phyloP scores from a whole-genome alignment of 2,113 vertebrate species.

The Symphodus melops region DNA sequence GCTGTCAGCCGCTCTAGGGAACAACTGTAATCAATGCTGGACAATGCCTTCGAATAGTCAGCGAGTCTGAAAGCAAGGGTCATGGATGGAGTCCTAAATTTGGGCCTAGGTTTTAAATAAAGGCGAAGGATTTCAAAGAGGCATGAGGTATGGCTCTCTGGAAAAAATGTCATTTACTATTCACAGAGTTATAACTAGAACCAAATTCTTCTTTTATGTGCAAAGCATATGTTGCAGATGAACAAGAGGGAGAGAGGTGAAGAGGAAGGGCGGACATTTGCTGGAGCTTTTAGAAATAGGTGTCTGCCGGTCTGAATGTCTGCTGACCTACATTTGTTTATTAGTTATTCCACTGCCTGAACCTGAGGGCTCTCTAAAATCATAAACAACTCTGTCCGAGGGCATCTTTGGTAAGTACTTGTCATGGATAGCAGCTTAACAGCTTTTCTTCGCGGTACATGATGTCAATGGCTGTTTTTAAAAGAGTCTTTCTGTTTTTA shows the following conservation, averaged over 20 bases:
- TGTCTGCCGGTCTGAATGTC: conserved; percentile 46
- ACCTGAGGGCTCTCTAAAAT: conserved; percentile 37
- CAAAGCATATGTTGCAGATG: conserved; percentile 31
- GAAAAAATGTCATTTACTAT: conserved; percentile 35
- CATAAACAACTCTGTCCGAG: conserved; percentile 57
- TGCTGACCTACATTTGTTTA: conserved; percentile 78
- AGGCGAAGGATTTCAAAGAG: conserved; percentile 30
- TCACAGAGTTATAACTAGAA: conserved; percentile 18
- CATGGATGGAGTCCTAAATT: conserved; percentile 42
- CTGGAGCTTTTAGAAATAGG: conserved; percentile 50
- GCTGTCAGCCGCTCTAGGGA: neutral
- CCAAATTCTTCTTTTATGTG: conserved; percentile 23
- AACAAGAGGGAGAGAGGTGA: conserved; percentile 31
- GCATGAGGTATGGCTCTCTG: conserved; percentile 18
- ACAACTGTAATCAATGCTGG: neutral
- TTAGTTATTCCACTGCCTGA: conserved; percentile 55
- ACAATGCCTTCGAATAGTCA: conserved; percentile 1
- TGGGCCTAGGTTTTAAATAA: conserved; percentile 33
- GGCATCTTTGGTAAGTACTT: conserved; percentile 42
- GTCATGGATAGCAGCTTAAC: conserved; percentile 48
- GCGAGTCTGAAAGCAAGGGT: conserved; percentile 33
- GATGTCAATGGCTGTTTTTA: conserved; percentile 43
- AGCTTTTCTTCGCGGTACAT: conserved; percentile 34
- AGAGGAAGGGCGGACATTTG: conserved; percentile 27
- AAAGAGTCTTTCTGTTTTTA: conserved; percentile 67